Percentiles rank a stretch among this genome's conserved stretches.
These are phyloP conservation scores for Sorex maritimensis DNA, from an alignment of 2,797 vertebrate species.

Conservation along the genomic window DNA sequence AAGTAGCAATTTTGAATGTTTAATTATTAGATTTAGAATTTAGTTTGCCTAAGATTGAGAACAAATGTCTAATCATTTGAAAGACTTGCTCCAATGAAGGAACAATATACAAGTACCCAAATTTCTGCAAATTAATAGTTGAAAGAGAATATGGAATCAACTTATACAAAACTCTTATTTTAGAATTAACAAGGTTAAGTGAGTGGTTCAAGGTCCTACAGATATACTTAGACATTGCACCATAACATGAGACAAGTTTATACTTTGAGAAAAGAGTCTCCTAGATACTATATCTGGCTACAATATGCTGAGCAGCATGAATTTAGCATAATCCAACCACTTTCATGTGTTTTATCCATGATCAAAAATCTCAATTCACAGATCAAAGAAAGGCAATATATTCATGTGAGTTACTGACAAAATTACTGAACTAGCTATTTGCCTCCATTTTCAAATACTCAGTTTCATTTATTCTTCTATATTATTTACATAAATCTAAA, in stretches of 20 bases:
- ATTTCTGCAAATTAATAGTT: constrained; percentile 14
- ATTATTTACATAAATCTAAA: constrained; percentile 25
- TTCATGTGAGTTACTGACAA: constrained; percentile 2
- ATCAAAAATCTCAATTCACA: background rate
- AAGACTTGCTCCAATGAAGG: background rate
- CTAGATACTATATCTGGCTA: background rate
- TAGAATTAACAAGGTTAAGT: constrained; percentile 1
- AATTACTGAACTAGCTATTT: constrained; percentile 46
- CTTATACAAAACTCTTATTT: constrained; percentile 33
- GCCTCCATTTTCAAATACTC: background rate
- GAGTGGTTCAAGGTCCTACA: background rate
- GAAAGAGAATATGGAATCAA: background rate
- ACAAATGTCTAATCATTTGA: constrained; percentile 14
- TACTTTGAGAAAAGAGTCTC: background rate
- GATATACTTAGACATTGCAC: background rate
- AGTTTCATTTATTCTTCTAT: constrained; percentile 39
- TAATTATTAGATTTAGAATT: constrained; percentile 63
- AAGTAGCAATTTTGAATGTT: background rate
- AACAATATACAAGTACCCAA: background rate
- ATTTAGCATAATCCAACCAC: background rate
- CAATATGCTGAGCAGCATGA: background rate
- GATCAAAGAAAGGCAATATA: background rate
- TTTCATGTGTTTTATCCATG: background rate
- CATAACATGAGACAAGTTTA: background rate
- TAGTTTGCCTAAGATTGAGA: constrained; percentile 4